Base-by-base conservation (phyloP, 2,113 vertebrate genomes). In the Muscicapa adusta region DNA sequence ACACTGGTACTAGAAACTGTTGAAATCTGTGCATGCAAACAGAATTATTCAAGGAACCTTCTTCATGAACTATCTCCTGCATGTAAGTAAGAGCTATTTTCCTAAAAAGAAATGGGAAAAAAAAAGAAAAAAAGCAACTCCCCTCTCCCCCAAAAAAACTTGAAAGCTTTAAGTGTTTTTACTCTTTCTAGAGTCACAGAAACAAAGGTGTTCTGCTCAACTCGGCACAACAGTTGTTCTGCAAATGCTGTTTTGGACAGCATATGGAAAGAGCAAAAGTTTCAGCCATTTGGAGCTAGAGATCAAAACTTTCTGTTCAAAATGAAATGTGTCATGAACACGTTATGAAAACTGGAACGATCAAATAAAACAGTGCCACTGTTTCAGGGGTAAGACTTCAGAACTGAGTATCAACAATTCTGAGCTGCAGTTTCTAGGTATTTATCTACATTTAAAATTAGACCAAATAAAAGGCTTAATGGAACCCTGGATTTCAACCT, bases 91-190 rank as follows among this genome's bases (percentile, higher is more conserved):
- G n/a, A 73, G 66, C 14, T 38, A 47, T 15, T 57, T 68, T 9
- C 19, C 54, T 31, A 24, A 38, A 75, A 47, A 53, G 19, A 40
- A 40, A 40, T 40, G 40, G 40, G 40, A 12, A 9, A 11, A 10
- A 5, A 60, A 24, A 23, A 19, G 19, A 40, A n/a, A 10, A 28
- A 24, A 31, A 3, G 6, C 57, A 53, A 53, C 6, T 6, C 17
- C 29, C 3, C 0, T 6, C 10, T 3, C 10, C 5, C 4, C 1
- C 6, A 28, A 45, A 54, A 47, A 57, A 5, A 0, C 0, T 5
- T 29, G 42, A 38, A 57, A 71, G 16, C 5, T 48, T 68, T 18
- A 62, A 5, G 6, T 40, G 22, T 10, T 66, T 65, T 72, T 15
- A 54, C 11, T 61, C 28, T 26, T 77, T 74, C 18, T 67, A 45